A percentile compares a stretch with the other conserved stretches of the same genome.
Conservation (phyloP, 2,797 vertebrate genomes). For the Neomorphus geoffroyi region DNA sequence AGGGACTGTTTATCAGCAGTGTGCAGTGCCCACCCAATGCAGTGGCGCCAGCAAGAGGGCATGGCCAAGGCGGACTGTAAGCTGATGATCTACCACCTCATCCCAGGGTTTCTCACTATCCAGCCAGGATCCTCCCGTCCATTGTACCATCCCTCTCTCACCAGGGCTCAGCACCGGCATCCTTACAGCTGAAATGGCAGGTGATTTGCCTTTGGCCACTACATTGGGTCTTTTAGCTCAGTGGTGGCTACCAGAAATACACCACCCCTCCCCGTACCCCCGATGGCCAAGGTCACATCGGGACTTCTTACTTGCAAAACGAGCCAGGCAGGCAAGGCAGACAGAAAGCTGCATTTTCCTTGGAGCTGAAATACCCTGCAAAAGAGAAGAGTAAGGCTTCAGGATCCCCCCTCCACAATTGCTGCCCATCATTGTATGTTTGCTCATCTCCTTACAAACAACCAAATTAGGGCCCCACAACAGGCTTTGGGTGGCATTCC, state of each 20-base stretch:
- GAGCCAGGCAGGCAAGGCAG: slow-evolving; percentile 79
- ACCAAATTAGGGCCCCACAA: not conserved
- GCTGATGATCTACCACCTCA: not conserved
- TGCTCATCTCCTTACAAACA: not conserved
- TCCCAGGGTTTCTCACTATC: not conserved
- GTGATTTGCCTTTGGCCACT: not conserved
- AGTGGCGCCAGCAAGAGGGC: fast-evolving
- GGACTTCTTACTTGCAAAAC: slow-evolving; percentile 86
- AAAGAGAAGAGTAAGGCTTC: not conserved
- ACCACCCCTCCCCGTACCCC: not conserved
- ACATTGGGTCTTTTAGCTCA: not conserved
- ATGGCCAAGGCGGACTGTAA: not conserved
- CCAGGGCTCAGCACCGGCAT: not conserved
- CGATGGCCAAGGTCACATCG: not conserved
- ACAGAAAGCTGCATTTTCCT: slow-evolving; percentile 79
- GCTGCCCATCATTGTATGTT: fast-evolving
- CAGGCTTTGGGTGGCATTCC: fast-evolving
- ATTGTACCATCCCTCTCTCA: not conserved
- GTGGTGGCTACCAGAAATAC: not conserved
- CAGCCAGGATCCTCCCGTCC: not conserved
- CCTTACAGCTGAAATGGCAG: not conserved
- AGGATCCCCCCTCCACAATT: not conserved
- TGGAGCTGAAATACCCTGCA: slow-evolving; percentile 83
- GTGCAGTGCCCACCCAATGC: fast-evolving
- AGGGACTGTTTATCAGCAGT: not conserved